Conservation (phyloP, 2,888 invertebrate genomes). For the Nymphalis polychloros region DNA sequence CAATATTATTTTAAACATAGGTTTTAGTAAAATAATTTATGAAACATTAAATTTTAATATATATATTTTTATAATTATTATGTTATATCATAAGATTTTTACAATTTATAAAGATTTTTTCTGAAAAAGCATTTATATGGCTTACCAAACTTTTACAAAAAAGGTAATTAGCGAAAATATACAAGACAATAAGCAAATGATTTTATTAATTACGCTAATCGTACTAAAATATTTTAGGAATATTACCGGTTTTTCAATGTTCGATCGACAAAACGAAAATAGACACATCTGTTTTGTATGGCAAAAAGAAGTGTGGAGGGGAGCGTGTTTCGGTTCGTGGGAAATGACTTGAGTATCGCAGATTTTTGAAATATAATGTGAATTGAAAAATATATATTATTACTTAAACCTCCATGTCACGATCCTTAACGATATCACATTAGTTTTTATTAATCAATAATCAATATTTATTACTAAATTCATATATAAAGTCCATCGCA, state of each 20-base stretch:
- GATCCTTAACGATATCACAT: conserved; percentile 44
- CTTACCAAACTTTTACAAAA: no score
- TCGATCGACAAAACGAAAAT: conserved; percentile 54
- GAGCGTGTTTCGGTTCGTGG: conserved; percentile 51
- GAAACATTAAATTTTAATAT: no score
- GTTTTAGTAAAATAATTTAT: no score
- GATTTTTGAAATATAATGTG: conserved; percentile 56
- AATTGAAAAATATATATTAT: conserved; percentile 46
- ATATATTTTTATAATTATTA: no score
- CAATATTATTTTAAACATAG: neutral
- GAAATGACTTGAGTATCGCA: conserved; percentile 52
- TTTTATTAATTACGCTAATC: no score
- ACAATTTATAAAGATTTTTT: no score
- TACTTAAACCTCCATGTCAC: conserved; percentile 45
- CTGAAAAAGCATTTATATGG: no score
- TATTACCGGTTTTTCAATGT: conserved; percentile 19
- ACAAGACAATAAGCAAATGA: no score
- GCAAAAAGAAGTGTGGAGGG: conserved; percentile 50
- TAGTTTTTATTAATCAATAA: conserved; percentile 29
- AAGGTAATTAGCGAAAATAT: no score
- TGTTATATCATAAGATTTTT: no score
- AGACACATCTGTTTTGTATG: conserved; percentile 62
- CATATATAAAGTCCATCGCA: conserved; percentile 24
- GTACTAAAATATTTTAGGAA: no score
- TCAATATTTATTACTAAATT: conserved; percentile 19